Conservation (phyloP, 2,797 vertebrate genomes). For the Oreortyx pictus region DNA sequence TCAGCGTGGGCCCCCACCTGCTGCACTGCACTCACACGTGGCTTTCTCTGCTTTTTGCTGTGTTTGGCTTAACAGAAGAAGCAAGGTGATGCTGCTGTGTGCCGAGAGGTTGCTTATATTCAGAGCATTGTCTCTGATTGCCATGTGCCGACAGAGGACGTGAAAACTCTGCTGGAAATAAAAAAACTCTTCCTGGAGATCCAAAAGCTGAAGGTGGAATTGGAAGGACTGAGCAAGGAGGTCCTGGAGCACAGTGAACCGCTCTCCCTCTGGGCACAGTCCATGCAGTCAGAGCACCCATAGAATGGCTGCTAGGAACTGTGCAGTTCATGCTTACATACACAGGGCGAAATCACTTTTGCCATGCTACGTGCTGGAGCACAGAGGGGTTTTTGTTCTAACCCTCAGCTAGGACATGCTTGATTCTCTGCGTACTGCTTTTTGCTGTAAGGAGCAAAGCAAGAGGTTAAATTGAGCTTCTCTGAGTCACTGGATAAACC, state of each 20-base stretch:
- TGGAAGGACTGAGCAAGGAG: background rate
- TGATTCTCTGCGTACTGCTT: background rate
- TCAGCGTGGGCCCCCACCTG: background rate
- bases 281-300: no score
- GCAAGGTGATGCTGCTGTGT: background rate
- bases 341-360: background rate
- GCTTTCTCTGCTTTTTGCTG: background rate
- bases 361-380: accelerated
- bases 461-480: background rate
- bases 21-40: background rate
- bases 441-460: background rate
- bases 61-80: background rate
- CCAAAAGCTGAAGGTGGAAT: conserved; percentile 10
- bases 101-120: background rate
- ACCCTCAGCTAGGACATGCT: background rate
- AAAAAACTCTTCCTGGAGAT: conserved; percentile 55
- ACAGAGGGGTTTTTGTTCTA: background rate
- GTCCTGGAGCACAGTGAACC: accelerated
- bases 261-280: accelerated
- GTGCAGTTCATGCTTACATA: background rate
- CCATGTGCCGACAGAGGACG: background rate
- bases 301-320: background rate
- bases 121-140: background rate
- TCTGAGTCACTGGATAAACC: background rate
- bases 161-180: conserved; percentile 57